phyloP scores from a whole-genome alignment of 2,888 invertebrate species.

The Slavum lentiscoides region DNA sequence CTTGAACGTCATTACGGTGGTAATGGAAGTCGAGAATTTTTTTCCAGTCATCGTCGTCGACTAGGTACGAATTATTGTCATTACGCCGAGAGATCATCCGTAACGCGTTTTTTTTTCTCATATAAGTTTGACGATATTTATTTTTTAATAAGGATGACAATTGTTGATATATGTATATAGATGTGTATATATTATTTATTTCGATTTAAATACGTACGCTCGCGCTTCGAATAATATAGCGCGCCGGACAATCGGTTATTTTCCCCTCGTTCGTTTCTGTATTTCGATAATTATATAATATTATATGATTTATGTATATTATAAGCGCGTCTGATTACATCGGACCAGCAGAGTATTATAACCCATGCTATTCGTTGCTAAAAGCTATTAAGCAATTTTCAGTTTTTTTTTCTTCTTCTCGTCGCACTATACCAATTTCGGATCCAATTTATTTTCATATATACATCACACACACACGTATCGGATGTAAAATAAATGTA shows the following conservation, averaged over 20 bases:
- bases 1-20: neutral
- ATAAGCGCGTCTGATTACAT: neutral
- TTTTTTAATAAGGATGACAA: neutral
- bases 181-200: too few relatives aligned
- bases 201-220: neutral
- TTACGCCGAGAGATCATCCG: slow-evolving; percentile 14
- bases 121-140: neutral
- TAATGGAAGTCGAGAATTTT: neutral
- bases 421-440: neutral
- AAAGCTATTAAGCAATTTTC: slow-evolving; percentile 11
- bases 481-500: neutral
- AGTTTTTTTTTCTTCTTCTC: slow-evolving; percentile 5
- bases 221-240: neutral
- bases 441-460: neutral
- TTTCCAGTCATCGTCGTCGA: neutral
- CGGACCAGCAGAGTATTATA: neutral
- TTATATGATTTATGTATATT: slow-evolving; percentile 3
- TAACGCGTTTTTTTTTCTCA: neutral
- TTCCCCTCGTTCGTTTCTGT: neutral
- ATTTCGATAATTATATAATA: slow-evolving; percentile 9
- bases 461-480: neutral
- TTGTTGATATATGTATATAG: too few relatives aligned
- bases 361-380: neutral
- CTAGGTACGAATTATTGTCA: slow-evolving; percentile 29
- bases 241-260: neutral